A percentile compares a stretch with the other conserved stretches of the same genome.
Evolutionary conservation across 1,140 invertebrate genomes (phyloP).

Genomic region (Polypedilum pembai): DNA sequence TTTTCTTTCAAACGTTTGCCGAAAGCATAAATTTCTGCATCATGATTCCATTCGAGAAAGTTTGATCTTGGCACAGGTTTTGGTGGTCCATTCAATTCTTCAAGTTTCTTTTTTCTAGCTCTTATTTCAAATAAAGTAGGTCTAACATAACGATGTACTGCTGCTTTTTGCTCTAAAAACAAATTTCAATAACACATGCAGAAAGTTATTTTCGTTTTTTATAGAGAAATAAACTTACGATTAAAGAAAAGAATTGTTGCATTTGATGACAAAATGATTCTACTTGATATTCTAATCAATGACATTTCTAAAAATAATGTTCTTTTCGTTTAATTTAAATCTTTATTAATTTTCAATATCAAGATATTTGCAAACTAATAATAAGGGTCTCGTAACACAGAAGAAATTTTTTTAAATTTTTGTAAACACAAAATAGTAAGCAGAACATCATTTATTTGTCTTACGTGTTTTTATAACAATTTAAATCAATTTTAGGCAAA

Average conservation of each 20-base stretch:
- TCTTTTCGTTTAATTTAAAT: no score
- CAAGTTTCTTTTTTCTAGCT: conserved; percentile 35
- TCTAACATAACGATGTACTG: conserved; percentile 48
- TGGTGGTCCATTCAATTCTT: conserved; percentile 37
- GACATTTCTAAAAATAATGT: background rate
- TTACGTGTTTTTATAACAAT: no score
- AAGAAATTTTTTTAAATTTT: no score
- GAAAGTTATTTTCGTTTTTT: background rate
- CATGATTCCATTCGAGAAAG: conserved; percentile 79
- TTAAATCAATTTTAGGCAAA: background rate
- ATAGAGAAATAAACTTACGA: background rate
- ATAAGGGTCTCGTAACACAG: no score
- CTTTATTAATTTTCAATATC: no score
- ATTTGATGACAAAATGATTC: background rate
- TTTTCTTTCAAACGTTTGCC: conserved; percentile 76
- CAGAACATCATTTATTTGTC: no score
- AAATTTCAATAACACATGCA: background rate
- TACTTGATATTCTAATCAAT: background rate
- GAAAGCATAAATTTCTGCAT: conserved; percentile 83
- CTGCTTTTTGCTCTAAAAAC: conserved; percentile 33
- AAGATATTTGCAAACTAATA: no score
- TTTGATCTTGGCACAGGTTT: conserved; percentile 47
- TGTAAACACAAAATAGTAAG: no score
- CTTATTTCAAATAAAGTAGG: conserved; percentile 45
- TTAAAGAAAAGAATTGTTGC: background rate